Conservation (phyloP, 92 coral and sea anemone species). For the Actinostola sp. region DNA sequence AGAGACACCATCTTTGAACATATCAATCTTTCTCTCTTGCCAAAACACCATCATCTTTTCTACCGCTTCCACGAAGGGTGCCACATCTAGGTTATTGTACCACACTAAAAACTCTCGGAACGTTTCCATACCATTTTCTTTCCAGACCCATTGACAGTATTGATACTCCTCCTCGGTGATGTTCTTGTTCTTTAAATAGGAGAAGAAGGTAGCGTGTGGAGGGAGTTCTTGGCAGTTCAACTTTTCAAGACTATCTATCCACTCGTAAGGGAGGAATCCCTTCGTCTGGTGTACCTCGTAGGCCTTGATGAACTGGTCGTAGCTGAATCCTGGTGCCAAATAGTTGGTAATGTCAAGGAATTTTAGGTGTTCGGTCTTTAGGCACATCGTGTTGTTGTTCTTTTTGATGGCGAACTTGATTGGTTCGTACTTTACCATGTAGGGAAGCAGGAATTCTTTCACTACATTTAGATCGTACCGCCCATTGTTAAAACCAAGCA, state of each 20-base stretch:
- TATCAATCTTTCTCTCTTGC: slow-evolving; percentile 10
- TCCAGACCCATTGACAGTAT: slow-evolving; percentile 33
- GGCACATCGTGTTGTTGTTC: no score
- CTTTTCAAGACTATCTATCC: slow-evolving; percentile 29
- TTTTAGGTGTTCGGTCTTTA: no score
- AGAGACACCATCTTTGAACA: slow-evolving; percentile 10
- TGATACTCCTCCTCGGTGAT: slow-evolving; percentile 22
- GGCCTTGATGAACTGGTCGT: slow-evolving; percentile 3
- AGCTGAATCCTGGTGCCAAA: slow-evolving; percentile 5
- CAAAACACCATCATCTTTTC: slow-evolving; percentile 24
- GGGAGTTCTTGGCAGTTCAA: no score
- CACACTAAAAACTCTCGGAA: slow-evolving; percentile 20
- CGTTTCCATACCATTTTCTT: slow-evolving; percentile 17
- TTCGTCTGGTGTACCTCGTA: not conserved
- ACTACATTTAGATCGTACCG: no score
- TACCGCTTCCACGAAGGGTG: slow-evolving; percentile 24
- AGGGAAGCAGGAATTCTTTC: no score
- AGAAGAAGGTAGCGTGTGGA: slow-evolving; percentile 33
- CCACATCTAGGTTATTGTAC: slow-evolving; percentile 33
- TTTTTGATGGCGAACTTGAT: no score
- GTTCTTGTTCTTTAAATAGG: not conserved
- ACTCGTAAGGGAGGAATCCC: slow-evolving; percentile 31
- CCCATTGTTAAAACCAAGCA: no score
- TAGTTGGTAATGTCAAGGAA: not conserved
- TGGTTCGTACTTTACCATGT: no score